Percentiles rank a stretch among this genome's conserved stretches.
Evolutionary conservation across 2,888 invertebrate species (phyloP).

Genomic region (Nomada goodeniana): DNA sequence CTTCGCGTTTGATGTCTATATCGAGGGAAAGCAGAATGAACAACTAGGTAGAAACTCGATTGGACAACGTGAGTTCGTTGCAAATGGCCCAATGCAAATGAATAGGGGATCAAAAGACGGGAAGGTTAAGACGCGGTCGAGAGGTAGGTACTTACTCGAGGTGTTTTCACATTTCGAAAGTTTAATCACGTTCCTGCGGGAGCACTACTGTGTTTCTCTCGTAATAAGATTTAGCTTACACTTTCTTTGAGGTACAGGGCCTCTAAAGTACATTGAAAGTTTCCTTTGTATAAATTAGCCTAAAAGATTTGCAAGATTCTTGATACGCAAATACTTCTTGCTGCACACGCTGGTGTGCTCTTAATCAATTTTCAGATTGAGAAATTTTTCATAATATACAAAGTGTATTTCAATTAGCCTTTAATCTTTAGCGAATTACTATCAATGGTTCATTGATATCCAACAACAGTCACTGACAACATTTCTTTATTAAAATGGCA

Average conservation of each 20-base stretch:
- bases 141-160: neutral
- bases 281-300: slow-evolving; percentile 4
- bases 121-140: neutral
- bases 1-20: slow-evolving; percentile 37
- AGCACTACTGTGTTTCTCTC: neutral
- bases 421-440: too few relatives aligned
- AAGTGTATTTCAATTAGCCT: too few relatives aligned
- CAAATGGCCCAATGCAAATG: slow-evolving; percentile 26
- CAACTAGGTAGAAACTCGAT: slow-evolving; percentile 34
- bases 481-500: too few relatives aligned
- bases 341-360: too few relatives aligned
- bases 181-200: slow-evolving; percentile 15
- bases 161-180: slow-evolving; percentile 22
- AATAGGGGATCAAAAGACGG: slow-evolving; percentile 19
- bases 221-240: slow-evolving; percentile 10
- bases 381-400: too few relatives aligned
- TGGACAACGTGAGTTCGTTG: slow-evolving; percentile 27
- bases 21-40: slow-evolving; percentile 15
- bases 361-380: too few relatives aligned
- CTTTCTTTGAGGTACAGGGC: neutral
- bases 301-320: neutral
- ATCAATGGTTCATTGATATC: too few relatives aligned
- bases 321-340: too few relatives aligned
- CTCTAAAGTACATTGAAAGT: neutral
- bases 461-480: too few relatives aligned